Evolutionary conservation across 2,113 vertebrate genomes (phyloP), one percentile per base, ranked within the genome.

Genomic region (Nanorana parkeri): DNA sequence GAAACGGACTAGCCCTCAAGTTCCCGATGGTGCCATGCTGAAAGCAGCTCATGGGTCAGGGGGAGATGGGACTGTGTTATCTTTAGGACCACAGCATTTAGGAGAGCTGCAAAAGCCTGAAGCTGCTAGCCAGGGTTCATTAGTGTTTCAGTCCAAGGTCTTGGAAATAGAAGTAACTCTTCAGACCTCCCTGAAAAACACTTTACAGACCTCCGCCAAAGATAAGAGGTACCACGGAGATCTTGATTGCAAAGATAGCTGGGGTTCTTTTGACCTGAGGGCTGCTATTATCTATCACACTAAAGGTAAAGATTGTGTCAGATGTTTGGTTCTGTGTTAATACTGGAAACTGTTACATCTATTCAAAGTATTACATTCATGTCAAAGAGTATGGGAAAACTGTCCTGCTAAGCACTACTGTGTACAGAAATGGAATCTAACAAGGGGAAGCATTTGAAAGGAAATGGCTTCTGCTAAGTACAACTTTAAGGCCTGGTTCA

Each of bases 241-340:
- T 93, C 92, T 94, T 94, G 93, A 95, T 94, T 93, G 94, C 85
- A 94, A 94, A 91, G 94, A 94, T 91, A 96, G 94, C 94, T 96
- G 92, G 95, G 95, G 95, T 84, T 93, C 94, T 90, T 97, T 97
- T 91, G 95, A 97, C 88, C 87, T 96, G 90, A 96, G 94, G 94
- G 96, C 96, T 94, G 97, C 97, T 94, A 94, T 98, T 95, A 90
- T 95, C 90, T 98, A 97, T 96, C 97, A 97, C 95, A 96, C 95
- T 96, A 97, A 97, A 98, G 96, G 97, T 98, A 96, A 96, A 56
- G 0, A 72, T 28, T 72, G 68, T 72, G 68, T 23, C 11, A 47
- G 5, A 47, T 47, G 41, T 47, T 47, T 47, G 41, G 13, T 47
- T 47, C 13, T 47, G 41, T 47, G 41, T 47, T 47, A 8, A 13